Percentiles rank a stretch among this genome's conserved stretches.
Evolutionary conservation across 2,888 invertebrate genomes (phyloP).

Genomic region (Phyllotreta striolata): DNA sequence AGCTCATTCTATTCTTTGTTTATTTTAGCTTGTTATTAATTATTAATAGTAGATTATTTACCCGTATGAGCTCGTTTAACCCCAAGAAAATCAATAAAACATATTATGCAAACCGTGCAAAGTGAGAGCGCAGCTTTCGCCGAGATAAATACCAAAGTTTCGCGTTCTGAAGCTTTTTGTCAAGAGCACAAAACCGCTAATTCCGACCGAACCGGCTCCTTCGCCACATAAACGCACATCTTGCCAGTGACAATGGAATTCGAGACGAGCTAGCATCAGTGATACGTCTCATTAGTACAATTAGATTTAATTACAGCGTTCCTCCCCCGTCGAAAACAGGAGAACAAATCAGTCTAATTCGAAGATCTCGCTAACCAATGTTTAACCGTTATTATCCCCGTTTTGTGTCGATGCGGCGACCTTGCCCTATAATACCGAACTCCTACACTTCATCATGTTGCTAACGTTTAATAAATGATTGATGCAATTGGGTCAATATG

Average conservation of each 20-base stretch:
- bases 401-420: slow-evolving; percentile 18
- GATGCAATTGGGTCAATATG: slow-evolving; percentile 29
- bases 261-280: slow-evolving; percentile 11
- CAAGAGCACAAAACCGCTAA: slow-evolving; percentile 6
- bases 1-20: no score
- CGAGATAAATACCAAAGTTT: slow-evolving; percentile 12
- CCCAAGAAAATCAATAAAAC: no score
- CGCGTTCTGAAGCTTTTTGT: slow-evolving; percentile 5
- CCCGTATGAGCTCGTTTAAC: no score
- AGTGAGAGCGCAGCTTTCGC: not conserved
- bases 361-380: slow-evolving; percentile 9
- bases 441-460: slow-evolving; percentile 14
- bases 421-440: slow-evolving; percentile 22
- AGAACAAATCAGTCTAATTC: slow-evolving; percentile 17
- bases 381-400: slow-evolving; percentile 22
- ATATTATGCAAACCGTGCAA: no score
- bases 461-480: slow-evolving; percentile 19
- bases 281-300: slow-evolving; percentile 13
- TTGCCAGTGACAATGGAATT: slow-evolving; percentile 10
- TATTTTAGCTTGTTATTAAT: no score
- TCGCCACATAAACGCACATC: slow-evolving; percentile 5
- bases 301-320: slow-evolving; percentile 16
- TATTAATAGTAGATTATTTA: no score
- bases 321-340: slow-evolving; percentile 1
- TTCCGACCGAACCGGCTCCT: slow-evolving; percentile 1